Base-by-base conservation (phyloP, 2,888 invertebrate genomes). In the Coenonympha arcania region DNA sequence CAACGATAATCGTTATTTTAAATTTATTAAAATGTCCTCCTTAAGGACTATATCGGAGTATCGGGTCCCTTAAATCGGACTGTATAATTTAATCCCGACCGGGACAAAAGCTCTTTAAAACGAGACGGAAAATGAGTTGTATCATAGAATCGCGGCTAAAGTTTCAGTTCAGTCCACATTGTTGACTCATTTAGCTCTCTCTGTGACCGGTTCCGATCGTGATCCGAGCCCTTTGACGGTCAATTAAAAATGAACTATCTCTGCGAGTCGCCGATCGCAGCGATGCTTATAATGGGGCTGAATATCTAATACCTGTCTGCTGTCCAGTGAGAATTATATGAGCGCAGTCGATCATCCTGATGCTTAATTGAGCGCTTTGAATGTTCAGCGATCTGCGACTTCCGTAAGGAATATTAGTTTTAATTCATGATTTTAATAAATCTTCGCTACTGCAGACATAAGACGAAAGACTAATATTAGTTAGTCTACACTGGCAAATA, bases 21-120 rank as follows among this genome's bases (percentile, higher is more conserved):
- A 86, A 85, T 85, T 85, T 85, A 86, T 86, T 86, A 86, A 85
- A 85, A 85, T 85, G 84, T 82, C 82, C 82, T 80, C 83, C 78
- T 79, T 74, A 80, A 83, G 83, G 83, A 79, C 84, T 81, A 77
- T 84, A 84, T 84, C 85, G 80, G 79, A 70, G 77, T 84, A 84
- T 84, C 85, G 79, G 79, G 70, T 73, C 75, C 73, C 76, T 78
- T 79, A 76, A 79, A 85, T 85, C 83, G 78, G 82, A 80, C 79
- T 83, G 81, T 80, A 82, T 83, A 85, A 85, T 84, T 85, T 84
- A 85, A 79, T 82, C 79, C 71, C 73, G 71, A 76, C 70, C 67
- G 66, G 73, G 71, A 73, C 73, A 68, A 73, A 69, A 73, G 73
- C 73, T 73, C 70, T 75, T 73, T 75, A 76, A 77, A 80, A 82